These are phyloP conservation scores for Onychomys torridus DNA, from an alignment of 2,797 vertebrate species.

Conservation along the genomic window DNA sequence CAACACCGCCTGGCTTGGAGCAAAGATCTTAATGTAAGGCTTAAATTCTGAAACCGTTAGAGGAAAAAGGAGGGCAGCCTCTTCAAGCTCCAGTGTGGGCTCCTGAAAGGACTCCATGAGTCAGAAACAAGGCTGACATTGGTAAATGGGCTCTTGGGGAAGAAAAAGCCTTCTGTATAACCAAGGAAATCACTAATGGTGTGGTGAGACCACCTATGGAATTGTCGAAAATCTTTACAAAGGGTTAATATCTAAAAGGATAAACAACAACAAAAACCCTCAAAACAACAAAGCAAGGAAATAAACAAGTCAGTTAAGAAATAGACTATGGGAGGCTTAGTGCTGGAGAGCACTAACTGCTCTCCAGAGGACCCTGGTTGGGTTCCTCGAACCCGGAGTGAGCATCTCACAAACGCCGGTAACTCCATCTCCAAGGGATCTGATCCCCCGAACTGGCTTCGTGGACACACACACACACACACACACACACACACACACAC, in stretches of 20 bases:
- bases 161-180: background rate
- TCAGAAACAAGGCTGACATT: background rate
- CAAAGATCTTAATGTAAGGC: background rate
- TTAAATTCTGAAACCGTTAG: background rate
- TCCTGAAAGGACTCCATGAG: background rate
- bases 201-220: background rate
- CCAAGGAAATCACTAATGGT: background rate
- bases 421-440: background rate
- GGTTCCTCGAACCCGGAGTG: background rate
- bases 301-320: background rate
- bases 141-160: background rate
- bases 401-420: background rate
- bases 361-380: background rate
- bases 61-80: background rate
- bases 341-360: background rate
- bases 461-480: background rate
- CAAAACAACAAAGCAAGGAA: background rate
- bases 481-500: background rate
- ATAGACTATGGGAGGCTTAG: background rate
- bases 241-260: background rate
- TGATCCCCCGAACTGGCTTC: background rate
- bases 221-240: background rate
- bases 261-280: background rate
- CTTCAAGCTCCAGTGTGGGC: background rate
- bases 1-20: too few relatives aligned